Evolutionary conservation across 1,140 invertebrate species (phyloP).

Genomic region (Planococcus citri): DNA sequence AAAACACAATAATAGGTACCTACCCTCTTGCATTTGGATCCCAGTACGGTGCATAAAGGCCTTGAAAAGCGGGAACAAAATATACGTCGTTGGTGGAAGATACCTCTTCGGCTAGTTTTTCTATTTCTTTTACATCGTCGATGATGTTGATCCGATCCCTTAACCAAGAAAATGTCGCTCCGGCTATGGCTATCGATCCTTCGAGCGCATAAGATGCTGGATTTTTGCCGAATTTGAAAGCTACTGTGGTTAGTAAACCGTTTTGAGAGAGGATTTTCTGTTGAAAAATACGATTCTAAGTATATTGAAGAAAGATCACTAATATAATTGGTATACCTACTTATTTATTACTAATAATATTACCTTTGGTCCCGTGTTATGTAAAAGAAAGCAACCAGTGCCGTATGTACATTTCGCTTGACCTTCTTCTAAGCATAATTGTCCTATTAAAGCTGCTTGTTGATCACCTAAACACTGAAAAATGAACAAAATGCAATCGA

Average conservation of each 20-base stretch:
- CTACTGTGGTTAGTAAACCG: conserved; percentile 86
- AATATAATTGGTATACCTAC: background rate
- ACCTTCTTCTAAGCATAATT: conserved; percentile 75
- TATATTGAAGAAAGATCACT: background rate
- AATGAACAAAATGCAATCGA: background rate
- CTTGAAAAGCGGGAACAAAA: conserved; percentile 89
- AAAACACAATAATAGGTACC: conserved; percentile 13
- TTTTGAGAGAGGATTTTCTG: conserved; percentile 67
- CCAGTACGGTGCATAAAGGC: conserved; percentile 92
- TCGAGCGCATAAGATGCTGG: conserved; percentile 77
- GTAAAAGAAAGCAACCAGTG: conserved; percentile 88
- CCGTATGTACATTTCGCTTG: conserved; percentile 91
- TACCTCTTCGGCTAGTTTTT: conserved; percentile 48
- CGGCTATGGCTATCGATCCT: conserved; percentile 88
- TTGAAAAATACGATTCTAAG: conserved; percentile 28
- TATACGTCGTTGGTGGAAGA: conserved; percentile 62
- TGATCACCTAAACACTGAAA: conserved; percentile 81
- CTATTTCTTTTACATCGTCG: conserved; percentile 40
- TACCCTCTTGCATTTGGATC: conserved; percentile 77
- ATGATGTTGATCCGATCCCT: conserved; percentile 50
- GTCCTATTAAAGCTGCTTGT: conserved; percentile 82
- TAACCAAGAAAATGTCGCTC: conserved; percentile 55
- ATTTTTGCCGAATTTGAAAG: conserved; percentile 73
- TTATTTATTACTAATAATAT: background rate
- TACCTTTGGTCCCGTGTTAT: conserved; percentile 66